phyloP scores from a whole-genome alignment of 92 coral and sea anemone species.

The Zoanthus sansibaricus region DNA sequence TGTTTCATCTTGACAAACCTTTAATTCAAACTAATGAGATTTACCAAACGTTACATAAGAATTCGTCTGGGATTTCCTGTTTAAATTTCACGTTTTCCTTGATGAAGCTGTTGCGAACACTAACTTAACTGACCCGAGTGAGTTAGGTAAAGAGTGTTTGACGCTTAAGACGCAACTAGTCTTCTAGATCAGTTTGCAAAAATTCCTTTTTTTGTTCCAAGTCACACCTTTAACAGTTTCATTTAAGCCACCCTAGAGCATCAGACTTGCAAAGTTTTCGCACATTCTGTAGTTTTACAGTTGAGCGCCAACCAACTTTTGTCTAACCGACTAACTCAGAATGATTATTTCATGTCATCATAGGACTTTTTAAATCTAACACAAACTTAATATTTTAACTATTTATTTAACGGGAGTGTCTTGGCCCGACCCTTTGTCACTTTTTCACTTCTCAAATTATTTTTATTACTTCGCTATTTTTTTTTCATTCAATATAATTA shows the following conservation, averaged over 20 bases:
- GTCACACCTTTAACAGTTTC: neutral
- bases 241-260: neutral
- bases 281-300: neutral
- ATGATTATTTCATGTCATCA: neutral
- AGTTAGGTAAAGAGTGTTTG: neutral
- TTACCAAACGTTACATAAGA: constrained; percentile 2
- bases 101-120: neutral
- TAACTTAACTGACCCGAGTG: neutral
- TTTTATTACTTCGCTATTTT: neutral
- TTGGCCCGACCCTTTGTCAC: neutral
- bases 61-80: constrained; percentile 4
- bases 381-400: neutral
- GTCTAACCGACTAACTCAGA: neutral
- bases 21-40: neutral
- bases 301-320: neutral
- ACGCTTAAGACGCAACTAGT: neutral
- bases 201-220: neutral
- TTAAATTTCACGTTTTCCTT: neutral
- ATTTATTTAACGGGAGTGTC: neutral
- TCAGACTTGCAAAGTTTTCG: neutral
- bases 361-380: too few species aligned
- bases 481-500: neutral
- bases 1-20: constrained; percentile 3
- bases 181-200: neutral
- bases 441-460: neutral